Evolutionary conservation across 1,140 invertebrate species (phyloP).

Genomic region (Atta texana): DNA sequence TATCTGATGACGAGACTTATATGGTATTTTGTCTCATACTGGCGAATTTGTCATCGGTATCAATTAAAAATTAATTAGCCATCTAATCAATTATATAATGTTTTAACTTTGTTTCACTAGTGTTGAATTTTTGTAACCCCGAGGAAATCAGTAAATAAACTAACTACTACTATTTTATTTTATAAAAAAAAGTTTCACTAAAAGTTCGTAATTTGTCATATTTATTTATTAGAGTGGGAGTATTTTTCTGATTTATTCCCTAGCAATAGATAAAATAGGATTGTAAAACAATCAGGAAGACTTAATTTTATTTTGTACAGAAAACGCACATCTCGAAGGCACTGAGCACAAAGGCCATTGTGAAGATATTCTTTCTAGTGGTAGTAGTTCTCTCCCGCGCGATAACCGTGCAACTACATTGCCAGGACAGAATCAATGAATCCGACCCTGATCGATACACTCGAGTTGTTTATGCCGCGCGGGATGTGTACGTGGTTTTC

Average conservation of each 20-base stretch:
- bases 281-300: not conserved
- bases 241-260: not conserved
- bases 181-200: not conserved
- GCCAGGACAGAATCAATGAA: not conserved
- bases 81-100: not conserved
- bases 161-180: no score
- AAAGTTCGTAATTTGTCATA: not conserved
- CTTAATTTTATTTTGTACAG: constrained; percentile 38
- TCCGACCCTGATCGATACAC: constrained; percentile 54
- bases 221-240: not conserved
- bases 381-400: not conserved
- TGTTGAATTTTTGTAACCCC: no score
- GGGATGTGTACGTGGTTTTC: constrained; percentile 52
- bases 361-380: constrained; percentile 1
- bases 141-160: no score
- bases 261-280: not conserved
- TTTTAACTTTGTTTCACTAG: no score
- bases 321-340: not conserved
- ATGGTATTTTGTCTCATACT: constrained; percentile 23
- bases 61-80: not conserved
- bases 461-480: constrained; percentile 49
- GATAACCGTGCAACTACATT: constrained; percentile 20
- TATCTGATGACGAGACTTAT: constrained; percentile 26
- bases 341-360: not conserved
- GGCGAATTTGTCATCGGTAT: constrained; percentile 16